Evolutionary conservation across 2,797 vertebrate genomes (phyloP).

Genomic region (Ateles fusciceps): DNA sequence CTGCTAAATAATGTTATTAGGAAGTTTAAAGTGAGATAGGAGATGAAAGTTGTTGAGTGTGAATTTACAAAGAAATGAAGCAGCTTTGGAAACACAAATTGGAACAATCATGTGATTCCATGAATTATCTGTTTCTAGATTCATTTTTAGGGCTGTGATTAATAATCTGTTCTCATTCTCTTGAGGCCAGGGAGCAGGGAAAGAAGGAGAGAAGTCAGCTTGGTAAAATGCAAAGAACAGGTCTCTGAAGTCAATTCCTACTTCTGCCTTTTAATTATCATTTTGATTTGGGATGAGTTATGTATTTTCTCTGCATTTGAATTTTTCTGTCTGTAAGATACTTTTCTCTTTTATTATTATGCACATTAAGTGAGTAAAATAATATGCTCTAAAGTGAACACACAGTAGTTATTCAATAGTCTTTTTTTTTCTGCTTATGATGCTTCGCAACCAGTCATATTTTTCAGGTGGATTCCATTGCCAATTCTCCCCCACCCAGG

Average conservation of each 20-base stretch:
- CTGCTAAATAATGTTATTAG: not conserved
- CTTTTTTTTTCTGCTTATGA: not conserved
- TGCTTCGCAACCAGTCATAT: not conserved
- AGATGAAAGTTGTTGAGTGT: not conserved
- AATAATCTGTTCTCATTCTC: not conserved
- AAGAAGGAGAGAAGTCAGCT: not conserved
- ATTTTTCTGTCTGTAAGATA: not conserved
- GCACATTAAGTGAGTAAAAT: not conserved
- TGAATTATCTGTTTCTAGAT: not conserved
- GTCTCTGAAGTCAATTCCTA: not conserved
- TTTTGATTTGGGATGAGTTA: not conserved
- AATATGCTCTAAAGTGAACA: not conserved
- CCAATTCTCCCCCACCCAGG: not conserved
- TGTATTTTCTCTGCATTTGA: not conserved
- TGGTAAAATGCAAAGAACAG: rapidly evolving
- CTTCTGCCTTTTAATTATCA: not conserved
- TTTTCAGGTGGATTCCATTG: not conserved
- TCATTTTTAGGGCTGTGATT: not conserved
- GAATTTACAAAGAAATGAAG: not conserved
- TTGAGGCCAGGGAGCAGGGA: rapidly evolving
- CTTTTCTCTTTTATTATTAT: not conserved
- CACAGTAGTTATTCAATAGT: not conserved
- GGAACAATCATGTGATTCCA: not conserved
- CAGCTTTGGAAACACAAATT: not conserved
- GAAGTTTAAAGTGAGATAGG: not conserved